Percentiles rank a stretch among this genome's conserved stretches.
These are phyloP conservation scores for Apocrypta bakeri DNA, from an alignment of 1,140 invertebrate genomes.

Conservation along the genomic window DNA sequence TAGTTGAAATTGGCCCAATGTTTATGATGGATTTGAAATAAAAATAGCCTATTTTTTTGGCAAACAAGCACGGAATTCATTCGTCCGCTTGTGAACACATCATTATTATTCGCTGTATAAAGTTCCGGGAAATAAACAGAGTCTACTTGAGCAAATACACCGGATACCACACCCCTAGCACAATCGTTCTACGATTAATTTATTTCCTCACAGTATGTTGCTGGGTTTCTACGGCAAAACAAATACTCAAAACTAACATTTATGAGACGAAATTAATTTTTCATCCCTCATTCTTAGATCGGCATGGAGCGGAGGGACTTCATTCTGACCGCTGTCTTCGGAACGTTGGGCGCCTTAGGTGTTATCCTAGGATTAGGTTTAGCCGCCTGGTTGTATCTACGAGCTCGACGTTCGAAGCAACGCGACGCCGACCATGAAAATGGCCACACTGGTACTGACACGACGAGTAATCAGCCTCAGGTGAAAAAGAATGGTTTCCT, in stretches of 20 bases:
- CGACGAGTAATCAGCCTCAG: conserved; percentile 53
- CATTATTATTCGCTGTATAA: too few relatives aligned
- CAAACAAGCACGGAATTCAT: not conserved
- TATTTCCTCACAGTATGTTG: too few relatives aligned
- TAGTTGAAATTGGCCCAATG: not conserved
- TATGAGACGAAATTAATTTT: not conserved
- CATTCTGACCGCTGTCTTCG: conserved; percentile 74
- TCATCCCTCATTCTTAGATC: conserved; percentile 59
- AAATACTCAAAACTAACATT: too few relatives aligned
- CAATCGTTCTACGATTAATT: too few relatives aligned
- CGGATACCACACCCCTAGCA: too few relatives aligned
- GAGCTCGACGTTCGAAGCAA: conserved; percentile 69
- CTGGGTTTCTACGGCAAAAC: too few relatives aligned
- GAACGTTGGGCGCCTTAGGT: conserved; percentile 70
- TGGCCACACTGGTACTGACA: conserved; percentile 58
- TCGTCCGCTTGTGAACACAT: not conserved
- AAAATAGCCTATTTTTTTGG: not conserved
- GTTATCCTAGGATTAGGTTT: conserved; percentile 71
- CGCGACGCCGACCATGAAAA: conserved; percentile 67
- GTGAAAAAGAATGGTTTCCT: conserved; percentile 77
- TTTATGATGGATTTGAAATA: not conserved
- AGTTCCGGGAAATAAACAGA: too few relatives aligned
- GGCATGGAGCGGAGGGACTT: conserved; percentile 74
- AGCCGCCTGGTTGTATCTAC: conserved; percentile 71
- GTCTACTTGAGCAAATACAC: too few relatives aligned